Percentiles rank a stretch among this genome's conserved stretches.
These are phyloP conservation scores for Rhabditoides inermis DNA, from an alignment of 2,888 invertebrate species.

Conservation along the genomic window DNA sequence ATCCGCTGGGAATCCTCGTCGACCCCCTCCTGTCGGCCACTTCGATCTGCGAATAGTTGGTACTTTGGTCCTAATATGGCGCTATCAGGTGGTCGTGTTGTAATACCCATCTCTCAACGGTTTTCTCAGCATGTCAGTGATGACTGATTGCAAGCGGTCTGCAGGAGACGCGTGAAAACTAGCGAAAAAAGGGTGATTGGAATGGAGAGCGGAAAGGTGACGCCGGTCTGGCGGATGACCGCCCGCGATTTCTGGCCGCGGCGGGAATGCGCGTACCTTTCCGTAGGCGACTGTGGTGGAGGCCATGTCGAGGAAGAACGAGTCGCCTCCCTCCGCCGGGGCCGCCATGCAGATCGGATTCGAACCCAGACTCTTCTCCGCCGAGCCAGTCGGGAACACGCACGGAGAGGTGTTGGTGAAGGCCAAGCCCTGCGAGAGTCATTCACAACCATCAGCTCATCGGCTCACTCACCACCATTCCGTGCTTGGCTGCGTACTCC, in stretches of 20 bases:
- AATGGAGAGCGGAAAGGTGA: no score
- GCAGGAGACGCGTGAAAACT: no score
- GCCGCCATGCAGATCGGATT: conserved; percentile 80
- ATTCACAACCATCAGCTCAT: no score
- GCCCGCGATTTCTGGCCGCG: no score
- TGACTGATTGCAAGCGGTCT: no score
- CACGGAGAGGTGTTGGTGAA: conserved; percentile 86
- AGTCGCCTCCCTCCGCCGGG: conserved; percentile 61
- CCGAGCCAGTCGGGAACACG: conserved; percentile 70
- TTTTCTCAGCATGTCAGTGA: no score
- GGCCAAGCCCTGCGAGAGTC: conserved; percentile 65
- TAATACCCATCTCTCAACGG: no score
- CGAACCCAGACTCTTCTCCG: conserved; percentile 62
- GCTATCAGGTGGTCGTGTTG: no score
- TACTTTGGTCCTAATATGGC: not conserved
- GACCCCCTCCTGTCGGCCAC: conserved; percentile 70
- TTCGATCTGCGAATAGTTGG: conserved; percentile 64
- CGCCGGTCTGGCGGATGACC: no score
- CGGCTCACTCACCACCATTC: conserved; percentile 59
- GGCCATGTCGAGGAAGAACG: conserved; percentile 84
- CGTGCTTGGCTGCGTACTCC: conserved; percentile 66
- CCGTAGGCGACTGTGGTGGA: conserved; percentile 86
- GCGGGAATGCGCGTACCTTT: no score
- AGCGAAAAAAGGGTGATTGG: no score
- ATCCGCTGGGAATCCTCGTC: conserved; percentile 68